Conservation (phyloP, 1,140 invertebrate genomes). For the Trichomalopsis sarcophagae region DNA sequence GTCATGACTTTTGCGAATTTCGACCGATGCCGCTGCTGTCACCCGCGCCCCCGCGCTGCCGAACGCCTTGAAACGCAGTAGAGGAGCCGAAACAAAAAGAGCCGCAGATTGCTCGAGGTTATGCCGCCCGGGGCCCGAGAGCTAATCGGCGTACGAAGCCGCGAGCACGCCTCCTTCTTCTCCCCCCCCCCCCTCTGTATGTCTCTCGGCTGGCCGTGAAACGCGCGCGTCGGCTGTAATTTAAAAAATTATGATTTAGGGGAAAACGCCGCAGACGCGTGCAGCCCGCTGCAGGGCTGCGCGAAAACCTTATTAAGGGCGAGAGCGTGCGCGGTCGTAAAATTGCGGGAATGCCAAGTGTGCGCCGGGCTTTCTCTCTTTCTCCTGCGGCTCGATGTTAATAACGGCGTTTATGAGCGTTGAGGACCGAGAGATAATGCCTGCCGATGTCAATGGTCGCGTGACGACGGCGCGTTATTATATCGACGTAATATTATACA, state of each 20-base stretch:
- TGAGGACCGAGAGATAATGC: constrained; percentile 34
- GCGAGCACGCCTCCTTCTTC: constrained; percentile 59
- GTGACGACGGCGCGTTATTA: constrained; percentile 22
- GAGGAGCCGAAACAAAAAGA: background rate
- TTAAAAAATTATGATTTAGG: constrained; percentile 55
- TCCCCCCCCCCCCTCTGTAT: constrained; percentile 2
- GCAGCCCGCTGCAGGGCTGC: constrained; percentile 1
- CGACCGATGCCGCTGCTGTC: background rate
- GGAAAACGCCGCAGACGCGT: constrained; percentile 37
- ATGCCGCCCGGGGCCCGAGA: constrained; percentile 42
- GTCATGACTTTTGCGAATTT: background rate
- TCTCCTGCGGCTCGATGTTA: constrained; percentile 44
- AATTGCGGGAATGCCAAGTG: constrained; percentile 36
- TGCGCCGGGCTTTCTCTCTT: background rate
- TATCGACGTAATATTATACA: background rate
- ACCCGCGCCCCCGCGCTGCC: constrained; percentile 30
- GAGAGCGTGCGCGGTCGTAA: constrained; percentile 39
- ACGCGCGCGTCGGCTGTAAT: constrained; percentile 48
- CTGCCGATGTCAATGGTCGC: constrained; percentile 35
- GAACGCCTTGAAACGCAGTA: background rate
- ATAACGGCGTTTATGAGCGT: constrained; percentile 36
- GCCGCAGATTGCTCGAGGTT: constrained; percentile 13
- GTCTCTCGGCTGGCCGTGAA: constrained; percentile 15
- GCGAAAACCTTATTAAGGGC: constrained; percentile 53
- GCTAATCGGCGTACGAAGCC: constrained; percentile 63